Evolutionary conservation across 2,797 vertebrate genomes (phyloP).

Genomic region (Pipistrellus kuhlii): DNA sequence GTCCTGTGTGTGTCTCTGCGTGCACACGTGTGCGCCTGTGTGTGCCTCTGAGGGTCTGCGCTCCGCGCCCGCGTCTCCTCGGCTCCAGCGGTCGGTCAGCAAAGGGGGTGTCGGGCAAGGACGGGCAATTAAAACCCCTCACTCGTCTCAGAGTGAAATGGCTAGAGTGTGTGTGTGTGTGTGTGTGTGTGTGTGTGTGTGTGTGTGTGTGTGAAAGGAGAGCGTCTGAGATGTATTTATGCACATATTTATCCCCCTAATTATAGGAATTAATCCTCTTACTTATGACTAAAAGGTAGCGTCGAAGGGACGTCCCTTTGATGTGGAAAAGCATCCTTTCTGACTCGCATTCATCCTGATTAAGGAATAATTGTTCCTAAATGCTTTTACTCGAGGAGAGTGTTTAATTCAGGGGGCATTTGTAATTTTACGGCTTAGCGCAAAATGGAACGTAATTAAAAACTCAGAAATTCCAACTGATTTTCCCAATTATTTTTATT

Average conservation of each 20-base stretch:
- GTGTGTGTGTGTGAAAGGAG: not conserved
- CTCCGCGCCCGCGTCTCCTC: not conserved
- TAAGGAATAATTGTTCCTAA: slow-evolving; percentile 90
- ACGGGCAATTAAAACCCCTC: not conserved
- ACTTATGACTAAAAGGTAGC: slow-evolving; percentile 89
- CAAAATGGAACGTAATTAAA: slow-evolving; percentile 89
- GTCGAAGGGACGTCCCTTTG: slow-evolving; percentile 87
- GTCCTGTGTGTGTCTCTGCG: not conserved
- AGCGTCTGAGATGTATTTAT: slow-evolving; percentile 86
- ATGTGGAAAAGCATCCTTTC: slow-evolving; percentile 89
- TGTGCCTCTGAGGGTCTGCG: not conserved
- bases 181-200: too few species aligned
- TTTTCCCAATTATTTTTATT: slow-evolving; percentile 89
- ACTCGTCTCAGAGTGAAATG: slow-evolving; percentile 61
- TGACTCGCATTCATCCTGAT: slow-evolving; percentile 88
- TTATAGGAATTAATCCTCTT: slow-evolving; percentile 91
- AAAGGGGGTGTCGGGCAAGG: not conserved
- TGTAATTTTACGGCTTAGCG: slow-evolving; percentile 88
- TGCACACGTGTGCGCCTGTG: not conserved
- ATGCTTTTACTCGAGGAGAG: slow-evolving; percentile 88
- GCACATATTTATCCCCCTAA: slow-evolving; percentile 89
- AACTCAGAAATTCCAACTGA: slow-evolving; percentile 87
- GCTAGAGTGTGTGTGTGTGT: not conserved
- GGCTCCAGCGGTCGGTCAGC: not conserved
- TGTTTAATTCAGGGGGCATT: slow-evolving; percentile 88